phyloP scores from a whole-genome alignment of 2,113 vertebrate genomes.

The Chamaea fasciata region DNA sequence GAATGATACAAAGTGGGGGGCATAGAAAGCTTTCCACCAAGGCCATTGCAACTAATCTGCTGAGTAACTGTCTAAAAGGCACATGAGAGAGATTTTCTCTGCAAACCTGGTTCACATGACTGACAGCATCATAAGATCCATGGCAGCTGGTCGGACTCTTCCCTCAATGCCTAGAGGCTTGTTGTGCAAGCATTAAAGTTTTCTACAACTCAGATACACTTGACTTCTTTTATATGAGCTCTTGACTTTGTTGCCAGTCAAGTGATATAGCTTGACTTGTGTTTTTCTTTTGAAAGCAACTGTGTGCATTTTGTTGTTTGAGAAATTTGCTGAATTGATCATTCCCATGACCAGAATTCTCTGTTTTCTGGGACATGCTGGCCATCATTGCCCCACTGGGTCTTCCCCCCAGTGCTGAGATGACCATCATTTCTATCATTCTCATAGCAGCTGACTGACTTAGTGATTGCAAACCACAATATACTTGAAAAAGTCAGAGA shows the following conservation, averaged over 20 bases:
- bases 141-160: not conserved
- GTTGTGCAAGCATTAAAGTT: not conserved
- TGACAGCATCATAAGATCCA: accelerated
- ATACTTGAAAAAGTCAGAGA: not conserved
- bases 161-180: not conserved
- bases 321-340: not conserved
- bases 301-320: not conserved
- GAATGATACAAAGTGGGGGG: not conserved
- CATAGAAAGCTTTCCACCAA: not conserved
- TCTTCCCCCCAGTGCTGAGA: not conserved
- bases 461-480: not conserved
- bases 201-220: not conserved
- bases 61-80: not conserved
- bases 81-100: not conserved
- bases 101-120: not conserved
- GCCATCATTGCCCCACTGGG: not conserved
- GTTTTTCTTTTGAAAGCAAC: not conserved
- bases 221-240: not conserved
- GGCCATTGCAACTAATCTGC: not conserved
- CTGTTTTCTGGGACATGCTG: not conserved
- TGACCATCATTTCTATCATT: accelerated
- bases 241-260: not conserved
- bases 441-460: not conserved
- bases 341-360: not conserved
- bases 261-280: not conserved